Conservation (phyloP, 2,797 vertebrate genomes). For the Cryptoblepharus egeriae region DNA sequence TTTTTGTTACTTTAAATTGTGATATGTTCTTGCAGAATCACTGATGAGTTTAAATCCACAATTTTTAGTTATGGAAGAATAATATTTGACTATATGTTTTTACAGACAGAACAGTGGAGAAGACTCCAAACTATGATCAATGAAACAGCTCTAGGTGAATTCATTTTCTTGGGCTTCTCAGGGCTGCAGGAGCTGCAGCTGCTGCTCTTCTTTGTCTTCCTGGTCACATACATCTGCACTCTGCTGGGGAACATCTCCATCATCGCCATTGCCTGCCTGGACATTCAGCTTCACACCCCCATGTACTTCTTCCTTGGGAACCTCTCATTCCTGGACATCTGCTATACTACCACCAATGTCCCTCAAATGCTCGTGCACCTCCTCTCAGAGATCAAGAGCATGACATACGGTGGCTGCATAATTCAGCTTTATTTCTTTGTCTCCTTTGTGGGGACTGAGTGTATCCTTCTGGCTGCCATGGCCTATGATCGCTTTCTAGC, state of each 20-base stretch:
- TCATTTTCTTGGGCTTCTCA: conserved; percentile 60
- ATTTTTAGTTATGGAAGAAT: neutral
- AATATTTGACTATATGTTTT: neutral
- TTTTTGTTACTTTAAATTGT: neutral
- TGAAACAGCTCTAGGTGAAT: conserved; percentile 53
- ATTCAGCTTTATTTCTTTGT: conserved; percentile 64
- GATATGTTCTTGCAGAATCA: neutral
- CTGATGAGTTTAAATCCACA: no score
- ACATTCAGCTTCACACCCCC: conserved; percentile 38
- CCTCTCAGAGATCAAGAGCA: conserved; percentile 46
- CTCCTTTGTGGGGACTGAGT: conserved; percentile 62
- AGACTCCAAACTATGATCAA: conserved; percentile 28
- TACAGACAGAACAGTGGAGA: neutral
- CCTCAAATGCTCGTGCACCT: conserved; percentile 69
- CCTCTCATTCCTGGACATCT: conserved; percentile 53
- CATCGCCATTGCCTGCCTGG: conserved; percentile 36
- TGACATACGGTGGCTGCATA: conserved; percentile 51
- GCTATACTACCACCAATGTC: conserved; percentile 64
- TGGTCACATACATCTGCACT: conserved; percentile 55
- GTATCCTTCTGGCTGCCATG: conserved; percentile 61
- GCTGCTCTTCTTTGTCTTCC: conserved; percentile 52
- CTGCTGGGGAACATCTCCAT: conserved; percentile 63
- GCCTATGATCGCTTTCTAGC: conserved; percentile 60
- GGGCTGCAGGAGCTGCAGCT: conserved; percentile 40
- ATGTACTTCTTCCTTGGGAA: conserved; percentile 33